A percentile compares a stretch with the other conserved stretches of the same genome.
These are phyloP conservation scores for Agrochola macilenta DNA, from an alignment of 2,888 invertebrate genomes.

Conservation along the genomic window DNA sequence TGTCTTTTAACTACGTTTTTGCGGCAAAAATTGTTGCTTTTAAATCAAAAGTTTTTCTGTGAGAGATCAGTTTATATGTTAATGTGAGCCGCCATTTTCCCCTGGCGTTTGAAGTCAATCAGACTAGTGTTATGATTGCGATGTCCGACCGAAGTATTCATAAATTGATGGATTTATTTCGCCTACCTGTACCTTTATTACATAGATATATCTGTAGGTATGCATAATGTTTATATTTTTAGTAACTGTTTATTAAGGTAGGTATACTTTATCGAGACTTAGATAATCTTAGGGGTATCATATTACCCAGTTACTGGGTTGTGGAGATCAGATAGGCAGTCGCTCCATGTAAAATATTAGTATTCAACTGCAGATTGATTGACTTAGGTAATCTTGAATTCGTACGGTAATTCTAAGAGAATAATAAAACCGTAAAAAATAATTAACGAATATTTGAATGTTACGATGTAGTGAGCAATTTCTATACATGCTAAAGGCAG, in stretches of 20 bases:
- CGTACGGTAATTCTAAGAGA: not conserved
- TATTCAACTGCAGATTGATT: no score
- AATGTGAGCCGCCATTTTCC: constrained; percentile 68
- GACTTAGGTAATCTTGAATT: no score
- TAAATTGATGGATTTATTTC: constrained; percentile 48
- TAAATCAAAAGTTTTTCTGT: constrained; percentile 52
- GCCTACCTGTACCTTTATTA: not conserved
- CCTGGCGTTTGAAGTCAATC: constrained; percentile 74
- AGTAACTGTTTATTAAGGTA: not conserved
- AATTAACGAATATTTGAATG: no score
- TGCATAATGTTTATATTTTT: not conserved
- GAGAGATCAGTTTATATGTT: constrained; percentile 73
- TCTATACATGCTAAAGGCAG: no score
- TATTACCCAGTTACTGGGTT: no score
- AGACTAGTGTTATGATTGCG: constrained; percentile 62
- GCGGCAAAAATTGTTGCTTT: constrained; percentile 32
- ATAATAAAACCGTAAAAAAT: no score
- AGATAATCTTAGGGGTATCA: no score
- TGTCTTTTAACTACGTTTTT: not conserved
- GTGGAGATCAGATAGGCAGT: no score
- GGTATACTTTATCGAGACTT: not conserved
- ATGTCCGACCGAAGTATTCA: constrained; percentile 62
- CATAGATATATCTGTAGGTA: not conserved
- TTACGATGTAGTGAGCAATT: no score
- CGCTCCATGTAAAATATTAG: no score